Conservation (phyloP, 2,113 vertebrate species). For the Kryptolebias marmoratus region DNA sequence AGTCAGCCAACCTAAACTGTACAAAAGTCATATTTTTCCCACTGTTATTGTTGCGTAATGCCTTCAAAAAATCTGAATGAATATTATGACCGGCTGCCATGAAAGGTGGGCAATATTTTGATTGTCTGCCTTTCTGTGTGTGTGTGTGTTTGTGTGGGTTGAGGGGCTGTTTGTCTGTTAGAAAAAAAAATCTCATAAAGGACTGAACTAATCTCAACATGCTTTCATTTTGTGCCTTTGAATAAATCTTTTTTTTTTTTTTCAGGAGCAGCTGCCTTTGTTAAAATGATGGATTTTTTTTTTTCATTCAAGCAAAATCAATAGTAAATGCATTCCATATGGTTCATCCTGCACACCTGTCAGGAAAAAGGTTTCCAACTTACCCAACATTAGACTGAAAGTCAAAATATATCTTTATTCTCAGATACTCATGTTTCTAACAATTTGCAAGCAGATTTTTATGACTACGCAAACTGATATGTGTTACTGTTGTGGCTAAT, state of each 20-base stretch:
- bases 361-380: constrained; percentile 3
- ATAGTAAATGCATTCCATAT: constrained; percentile 29
- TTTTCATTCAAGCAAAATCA: constrained; percentile 21
- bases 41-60: constrained; percentile 60
- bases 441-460: not conserved
- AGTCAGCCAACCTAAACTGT: constrained; percentile 58
- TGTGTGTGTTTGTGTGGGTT: too few species aligned
- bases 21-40: constrained; percentile 19
- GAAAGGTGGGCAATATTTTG: not conserved
- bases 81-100: not conserved
- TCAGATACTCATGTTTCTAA: not conserved
- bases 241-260: constrained; percentile 50
- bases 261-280: constrained; percentile 16
- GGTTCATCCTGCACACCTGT: constrained; percentile 34
- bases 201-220: constrained; percentile 9
- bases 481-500: not conserved
- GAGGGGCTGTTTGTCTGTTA: too few species aligned
- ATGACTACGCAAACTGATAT: not conserved
- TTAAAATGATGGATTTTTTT: constrained; percentile 28
- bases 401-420: not conserved
- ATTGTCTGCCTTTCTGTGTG: too few species aligned
- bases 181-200: too few species aligned
- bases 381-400: not conserved
- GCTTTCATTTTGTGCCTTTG: constrained; percentile 33
- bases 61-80: not conserved